A percentile compares a stretch with the other conserved stretches of the same genome.
Evolutionary conservation across 1,140 invertebrate genomes (phyloP).

Genomic region (Dendroctonus ponderosae): DNA sequence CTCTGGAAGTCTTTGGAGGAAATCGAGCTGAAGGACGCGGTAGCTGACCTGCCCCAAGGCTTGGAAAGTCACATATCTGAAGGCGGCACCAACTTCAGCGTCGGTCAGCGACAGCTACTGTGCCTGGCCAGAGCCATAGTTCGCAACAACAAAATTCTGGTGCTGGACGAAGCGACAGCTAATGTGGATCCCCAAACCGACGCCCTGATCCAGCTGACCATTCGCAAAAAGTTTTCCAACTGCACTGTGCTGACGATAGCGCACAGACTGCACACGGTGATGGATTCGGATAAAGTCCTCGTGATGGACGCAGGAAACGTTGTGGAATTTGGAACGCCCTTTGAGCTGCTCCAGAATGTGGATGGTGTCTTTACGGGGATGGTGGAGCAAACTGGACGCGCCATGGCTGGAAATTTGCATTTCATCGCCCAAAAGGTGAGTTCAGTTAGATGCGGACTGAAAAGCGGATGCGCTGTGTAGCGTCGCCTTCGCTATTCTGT

Average conservation of each 20-base stretch:
- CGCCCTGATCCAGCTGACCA: constrained; percentile 61
- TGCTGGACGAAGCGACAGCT: constrained; percentile 70
- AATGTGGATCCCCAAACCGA: constrained; percentile 63
- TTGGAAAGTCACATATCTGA: constrained; percentile 60
- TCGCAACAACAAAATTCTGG: constrained; percentile 58
- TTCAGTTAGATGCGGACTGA: background rate
- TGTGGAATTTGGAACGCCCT: constrained; percentile 60
- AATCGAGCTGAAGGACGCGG: constrained; percentile 65
- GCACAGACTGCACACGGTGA: constrained; percentile 70
- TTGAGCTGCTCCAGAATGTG: constrained; percentile 54
- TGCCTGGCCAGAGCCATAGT: constrained; percentile 65
- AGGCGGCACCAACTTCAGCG: constrained; percentile 57
- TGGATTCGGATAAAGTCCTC: constrained; percentile 65
- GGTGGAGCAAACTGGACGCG: constrained; percentile 63
- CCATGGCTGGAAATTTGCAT: constrained; percentile 59
- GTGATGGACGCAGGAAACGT: constrained; percentile 58
- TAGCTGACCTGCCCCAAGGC: constrained; percentile 44
- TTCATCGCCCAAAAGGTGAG: constrained; percentile 55
- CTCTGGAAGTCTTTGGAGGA: constrained; percentile 81
- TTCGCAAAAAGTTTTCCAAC: constrained; percentile 57
- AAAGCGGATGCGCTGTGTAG: no score
- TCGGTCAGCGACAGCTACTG: constrained; percentile 58
- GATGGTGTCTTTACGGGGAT: constrained; percentile 59
- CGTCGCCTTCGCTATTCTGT: no score
- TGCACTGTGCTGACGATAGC: constrained; percentile 73